A percentile compares a stretch with the other conserved stretches of the same genome.
Conservation (phyloP, 2,888 invertebrate genomes). For the Drosophila phalerata region DNA sequence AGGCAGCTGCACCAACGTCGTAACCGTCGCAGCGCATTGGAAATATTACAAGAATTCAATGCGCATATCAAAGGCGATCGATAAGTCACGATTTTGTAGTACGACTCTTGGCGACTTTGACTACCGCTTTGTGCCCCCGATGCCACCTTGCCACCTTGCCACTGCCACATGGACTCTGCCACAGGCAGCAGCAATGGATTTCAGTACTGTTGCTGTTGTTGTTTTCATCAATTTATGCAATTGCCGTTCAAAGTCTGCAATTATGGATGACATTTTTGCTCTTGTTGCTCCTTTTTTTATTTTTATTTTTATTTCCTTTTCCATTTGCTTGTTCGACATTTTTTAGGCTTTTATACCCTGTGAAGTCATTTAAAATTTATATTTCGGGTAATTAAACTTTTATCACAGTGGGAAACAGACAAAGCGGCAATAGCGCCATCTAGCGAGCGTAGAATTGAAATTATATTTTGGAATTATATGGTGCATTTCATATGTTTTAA, state of each 20-base stretch:
- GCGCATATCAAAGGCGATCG: constrained; percentile 85
- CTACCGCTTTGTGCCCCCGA: constrained; percentile 7
- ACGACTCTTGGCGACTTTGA: constrained; percentile 55
- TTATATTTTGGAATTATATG: too few species aligned
- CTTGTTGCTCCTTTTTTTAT: constrained; percentile 53
- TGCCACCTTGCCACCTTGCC: background rate
- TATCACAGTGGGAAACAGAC: too few species aligned
- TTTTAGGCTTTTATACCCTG: constrained; percentile 4
- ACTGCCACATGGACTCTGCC: constrained; percentile 1
- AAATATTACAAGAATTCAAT: constrained; percentile 85
- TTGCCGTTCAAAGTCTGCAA: constrained; percentile 78
- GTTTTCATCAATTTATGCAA: constrained; percentile 75
- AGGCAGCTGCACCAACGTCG: constrained; percentile 20
- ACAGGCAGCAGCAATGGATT: constrained; percentile 23
- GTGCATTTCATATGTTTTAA: too few species aligned
- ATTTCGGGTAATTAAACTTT: background rate
- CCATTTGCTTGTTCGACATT: constrained; percentile 12
- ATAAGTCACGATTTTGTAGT: constrained; percentile 85
- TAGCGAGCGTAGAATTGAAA: background rate
- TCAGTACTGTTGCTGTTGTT: constrained; percentile 28
- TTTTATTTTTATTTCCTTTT: constrained; percentile 40
- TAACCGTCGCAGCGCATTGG: constrained; percentile 33
- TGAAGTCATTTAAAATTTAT: background rate
- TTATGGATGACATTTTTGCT: constrained; percentile 77
- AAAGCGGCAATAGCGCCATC: background rate